Base-by-base conservation (phyloP, 2,113 vertebrate genomes). In the Orthonyx spaldingii region DNA sequence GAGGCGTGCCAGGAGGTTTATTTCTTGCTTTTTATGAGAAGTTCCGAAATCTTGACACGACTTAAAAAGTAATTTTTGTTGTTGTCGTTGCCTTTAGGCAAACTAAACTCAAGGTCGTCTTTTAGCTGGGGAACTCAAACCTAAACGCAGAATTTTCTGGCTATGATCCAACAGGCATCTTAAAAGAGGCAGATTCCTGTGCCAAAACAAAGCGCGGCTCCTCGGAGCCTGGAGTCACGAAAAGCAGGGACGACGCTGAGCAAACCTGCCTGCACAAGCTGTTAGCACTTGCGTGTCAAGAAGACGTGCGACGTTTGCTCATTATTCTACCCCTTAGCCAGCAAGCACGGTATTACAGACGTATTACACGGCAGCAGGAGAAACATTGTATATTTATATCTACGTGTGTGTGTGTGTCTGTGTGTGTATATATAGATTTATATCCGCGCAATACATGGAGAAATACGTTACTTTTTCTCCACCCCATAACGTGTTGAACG, bases 401-500 rank as follows among this genome's bases (percentile, higher is more conserved):
- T 27, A 10, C 7, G 6, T 18, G 7, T 5, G 18, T 3, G 23
- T 5, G 13, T 2, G 22, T 7, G 14, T 42, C 41, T n/a, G 33
- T 6, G 30, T 13, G 20, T 20, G 15, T 12, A 11, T 2, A 5
- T 11, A 32, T 10, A 17, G n/a, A n/a, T n/a, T n/a, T 5, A 41
- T 7, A 32, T 1, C 5, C 1, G 3, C 44, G 24, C 14, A 4
- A 2, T 0, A 27, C 0, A 6, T 1, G 28, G 1, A 28, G 4
- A 74, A 59, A 26, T 6, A 2, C 0, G 22, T 22, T 24, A 28
- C 59, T 35, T 56, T 26, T 13, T 11, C 2, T 5, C 17, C 33
- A 7, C 28, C 27, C 19, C 42, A 17, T 32, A n/a, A 10, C 13
- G 60, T 30, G 28, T 5, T 11, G 39, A 68, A 74, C 13, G 61